Evolutionary conservation across 2,113 vertebrate genomes (phyloP), one percentile per base, ranked within the genome.

Genomic region (Hemicordylus capensis): DNA sequence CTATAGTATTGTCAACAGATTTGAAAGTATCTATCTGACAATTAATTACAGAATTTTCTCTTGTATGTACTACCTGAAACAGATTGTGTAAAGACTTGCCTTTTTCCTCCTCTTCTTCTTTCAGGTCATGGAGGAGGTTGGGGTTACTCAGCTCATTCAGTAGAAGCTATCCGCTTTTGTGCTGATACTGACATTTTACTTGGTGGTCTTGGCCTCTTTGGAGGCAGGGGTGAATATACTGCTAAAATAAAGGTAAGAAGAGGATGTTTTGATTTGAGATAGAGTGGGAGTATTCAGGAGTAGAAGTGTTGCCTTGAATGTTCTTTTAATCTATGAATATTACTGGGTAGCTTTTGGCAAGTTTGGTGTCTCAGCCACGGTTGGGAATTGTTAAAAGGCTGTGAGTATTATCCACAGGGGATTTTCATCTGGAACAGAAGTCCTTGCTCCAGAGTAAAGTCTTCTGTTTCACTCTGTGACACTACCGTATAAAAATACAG

Each of bases 141-240:
- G 99, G 99, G 99, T 80, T 99, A 99, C 91, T 99, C 99, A 3
- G 99, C 99, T 26, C 99, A 99, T 92, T 99, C 99, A 19, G 98
- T 99, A 76, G 99, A 99, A 96, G 99, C 99, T 73, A 99, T 99
- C 76, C 98, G 99, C 81, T 99, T 99, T 91, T 98, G 98, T 94
- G 98, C 98, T 1, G 99, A 99, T 84, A 98, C 98, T 0, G 99
- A 99, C 88, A 98, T 99, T 95, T 95, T 99, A 78, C 96, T 99
- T 79, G 99, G 99, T 78, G 99, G 99, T 20, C 96, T 99, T 92
- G 99, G 99, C 56, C 96, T 99, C n/a, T 99, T 99, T 89, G 99
- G 99, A 51, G 99, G 98, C 61, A 97, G 99, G 87, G 99, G 99
- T 88, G 99, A 99, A 94, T 99, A 99, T 91, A 99, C 98, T 5